Evolutionary conservation across 2,888 invertebrate genomes (phyloP).

Genomic region (Eilema griseolum): DNA sequence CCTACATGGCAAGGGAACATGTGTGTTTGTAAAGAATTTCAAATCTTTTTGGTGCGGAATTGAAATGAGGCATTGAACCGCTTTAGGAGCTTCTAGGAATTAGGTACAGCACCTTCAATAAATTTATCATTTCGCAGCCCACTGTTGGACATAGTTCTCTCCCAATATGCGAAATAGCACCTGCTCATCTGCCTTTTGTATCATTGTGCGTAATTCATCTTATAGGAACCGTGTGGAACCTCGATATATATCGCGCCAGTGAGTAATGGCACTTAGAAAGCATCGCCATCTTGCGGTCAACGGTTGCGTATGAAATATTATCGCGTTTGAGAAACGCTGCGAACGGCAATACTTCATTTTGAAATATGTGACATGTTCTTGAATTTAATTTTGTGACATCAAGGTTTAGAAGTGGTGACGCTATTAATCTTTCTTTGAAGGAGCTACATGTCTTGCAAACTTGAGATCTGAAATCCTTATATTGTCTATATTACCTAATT

Average conservation of each 20-base stretch:
- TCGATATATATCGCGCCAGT: conserved; percentile 7
- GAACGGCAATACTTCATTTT: conserved; percentile 41
- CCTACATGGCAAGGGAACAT: too few species aligned
- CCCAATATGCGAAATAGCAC: too few species aligned
- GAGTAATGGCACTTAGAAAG: conserved; percentile 8
- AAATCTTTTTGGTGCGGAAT: too few species aligned
- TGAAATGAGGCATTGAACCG: too few species aligned
- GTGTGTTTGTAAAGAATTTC: too few species aligned
- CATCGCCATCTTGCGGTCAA: conserved; percentile 50
- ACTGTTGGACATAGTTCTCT: too few species aligned
- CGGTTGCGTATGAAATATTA: conserved; percentile 46
- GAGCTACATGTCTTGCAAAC: neutral
- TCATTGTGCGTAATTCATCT: neutral
- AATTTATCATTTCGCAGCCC: too few species aligned
- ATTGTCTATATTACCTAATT: neutral
- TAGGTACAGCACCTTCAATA: too few species aligned
- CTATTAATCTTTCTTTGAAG: conserved; percentile 13
- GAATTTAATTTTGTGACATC: conserved; percentile 42
- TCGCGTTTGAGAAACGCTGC: conserved; percentile 40
- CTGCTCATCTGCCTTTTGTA: too few species aligned
- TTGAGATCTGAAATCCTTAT: neutral
- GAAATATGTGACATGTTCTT: conserved; percentile 33
- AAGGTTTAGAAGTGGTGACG: conserved; percentile 27
- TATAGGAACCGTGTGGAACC: neutral
- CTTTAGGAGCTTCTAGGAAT: too few species aligned